phyloP scores from a whole-genome alignment of 2,888 invertebrate species.

The Ennomos erosarius region DNA sequence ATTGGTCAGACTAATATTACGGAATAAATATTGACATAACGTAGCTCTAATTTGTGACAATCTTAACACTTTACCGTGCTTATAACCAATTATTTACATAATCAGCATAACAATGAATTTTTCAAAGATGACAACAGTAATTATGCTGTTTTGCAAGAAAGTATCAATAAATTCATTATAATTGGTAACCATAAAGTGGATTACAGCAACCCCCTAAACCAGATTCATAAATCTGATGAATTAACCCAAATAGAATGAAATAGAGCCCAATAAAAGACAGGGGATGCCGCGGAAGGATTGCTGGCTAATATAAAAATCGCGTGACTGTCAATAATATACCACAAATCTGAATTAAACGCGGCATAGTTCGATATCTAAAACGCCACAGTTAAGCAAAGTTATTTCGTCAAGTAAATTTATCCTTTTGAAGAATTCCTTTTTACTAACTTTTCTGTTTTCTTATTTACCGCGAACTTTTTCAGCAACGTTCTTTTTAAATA shows the following conservation, averaged over 20 bases:
- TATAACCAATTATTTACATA: too few species aligned
- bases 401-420: slow-evolving; percentile 9
- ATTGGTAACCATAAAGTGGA: slow-evolving; percentile 3
- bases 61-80: too few species aligned
- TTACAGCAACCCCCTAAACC: slow-evolving; percentile 5
- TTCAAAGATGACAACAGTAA: too few species aligned
- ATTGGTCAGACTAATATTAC: too few species aligned
- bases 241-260: slow-evolving; percentile 26
- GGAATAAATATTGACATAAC: too few species aligned
- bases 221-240: slow-evolving; percentile 28
- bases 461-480: too few species aligned
- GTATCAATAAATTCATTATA: neutral
- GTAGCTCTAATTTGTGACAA: too few species aligned
- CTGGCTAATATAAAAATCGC: slow-evolving; percentile 32
- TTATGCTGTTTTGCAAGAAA: neutral
- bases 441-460: too few species aligned
- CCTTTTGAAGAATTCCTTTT: too few species aligned
- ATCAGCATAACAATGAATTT: too few species aligned
- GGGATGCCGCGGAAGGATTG: slow-evolving; percentile 27
- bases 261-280: slow-evolving; percentile 23
- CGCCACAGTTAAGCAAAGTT: slow-evolving; percentile 12
- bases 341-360: slow-evolving; percentile 28
- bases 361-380: slow-evolving; percentile 12
- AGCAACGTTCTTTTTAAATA: neutral
- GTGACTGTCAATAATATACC: slow-evolving; percentile 32